Evolutionary conservation across 2,888 invertebrate species (phyloP).

Genomic region (Patella caerulea): DNA sequence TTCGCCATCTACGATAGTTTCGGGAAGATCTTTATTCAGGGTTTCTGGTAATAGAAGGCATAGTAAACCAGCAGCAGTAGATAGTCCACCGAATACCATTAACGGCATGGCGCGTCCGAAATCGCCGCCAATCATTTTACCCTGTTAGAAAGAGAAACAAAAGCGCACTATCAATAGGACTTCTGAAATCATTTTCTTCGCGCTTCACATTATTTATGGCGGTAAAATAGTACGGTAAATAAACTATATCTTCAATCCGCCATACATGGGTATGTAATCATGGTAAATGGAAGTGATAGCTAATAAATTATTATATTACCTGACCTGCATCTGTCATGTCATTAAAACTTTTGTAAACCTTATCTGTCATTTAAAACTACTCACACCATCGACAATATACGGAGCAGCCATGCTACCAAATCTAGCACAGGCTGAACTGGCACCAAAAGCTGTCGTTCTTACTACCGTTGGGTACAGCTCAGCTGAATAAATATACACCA

Average conservation of each 20-base stretch:
- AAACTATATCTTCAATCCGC: no score
- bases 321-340: no score
- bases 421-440: slow-evolving; percentile 50
- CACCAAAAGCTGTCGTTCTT: slow-evolving; percentile 48
- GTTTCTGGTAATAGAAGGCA: slow-evolving; percentile 85
- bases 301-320: no score
- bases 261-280: no score
- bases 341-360: no score
- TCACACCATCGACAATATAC: slow-evolving; percentile 49
- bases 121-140: slow-evolving; percentile 46
- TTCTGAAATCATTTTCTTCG: no score
- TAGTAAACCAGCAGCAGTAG: slow-evolving; percentile 79
- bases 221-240: no score
- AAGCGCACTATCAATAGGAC: no score
- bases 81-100: slow-evolving; percentile 80
- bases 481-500: slow-evolving; percentile 47
- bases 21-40: slow-evolving; percentile 81
- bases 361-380: slow-evolving; percentile 5
- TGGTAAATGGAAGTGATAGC: no score
- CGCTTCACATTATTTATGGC: no score
- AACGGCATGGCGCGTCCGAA: slow-evolving; percentile 75
- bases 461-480: slow-evolving; percentile 54
- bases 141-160: slow-evolving; percentile 28
- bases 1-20: slow-evolving; percentile 79
- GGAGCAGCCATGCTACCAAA: slow-evolving; percentile 53